phyloP scores from a whole-genome alignment of 23 tunicate genomes.

The Halocynthia aurantium region DNA sequence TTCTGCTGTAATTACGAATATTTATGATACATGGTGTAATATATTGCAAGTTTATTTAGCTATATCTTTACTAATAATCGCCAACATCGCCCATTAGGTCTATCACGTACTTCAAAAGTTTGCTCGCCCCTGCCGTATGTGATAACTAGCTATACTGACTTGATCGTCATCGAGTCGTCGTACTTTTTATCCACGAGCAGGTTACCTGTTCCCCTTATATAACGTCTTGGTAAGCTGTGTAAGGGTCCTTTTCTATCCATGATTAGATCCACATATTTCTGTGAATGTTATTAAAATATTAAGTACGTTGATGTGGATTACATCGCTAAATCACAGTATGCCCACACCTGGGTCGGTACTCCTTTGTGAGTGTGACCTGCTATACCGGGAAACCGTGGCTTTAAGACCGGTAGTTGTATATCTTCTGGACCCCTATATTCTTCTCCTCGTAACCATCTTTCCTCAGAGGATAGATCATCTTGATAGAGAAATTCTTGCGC shows the following conservation, averaged over 20 bases:
- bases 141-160: neutral
- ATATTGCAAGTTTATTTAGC: too few relatives aligned
- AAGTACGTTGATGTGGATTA: neutral
- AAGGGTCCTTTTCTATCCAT: slow-evolving; percentile 20
- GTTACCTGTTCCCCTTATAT: neutral
- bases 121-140: neutral
- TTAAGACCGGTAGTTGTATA: slow-evolving; percentile 13
- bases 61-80: too few relatives aligned
- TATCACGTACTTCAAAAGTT: too few relatives aligned
- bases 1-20: too few relatives aligned
- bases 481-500: slow-evolving; percentile 13
- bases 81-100: too few relatives aligned
- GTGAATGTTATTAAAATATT: slow-evolving; percentile 9
- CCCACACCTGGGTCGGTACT: slow-evolving; percentile 13
- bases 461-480: neutral
- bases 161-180: slow-evolving; percentile 16
- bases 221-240: slow-evolving; percentile 21
- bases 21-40: too few relatives aligned
- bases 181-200: slow-evolving; percentile 4
- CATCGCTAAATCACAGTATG: neutral
- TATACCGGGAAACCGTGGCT: slow-evolving; percentile 17
- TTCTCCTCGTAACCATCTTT: neutral
- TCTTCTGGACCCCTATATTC: slow-evolving; percentile 1
- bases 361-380: slow-evolving; percentile 20
- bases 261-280: slow-evolving; percentile 23